Evolutionary conservation across 2,113 vertebrate species (phyloP), one percentile per base, ranked within the genome.

Genomic region (Anthoscopus minutus): DNA sequence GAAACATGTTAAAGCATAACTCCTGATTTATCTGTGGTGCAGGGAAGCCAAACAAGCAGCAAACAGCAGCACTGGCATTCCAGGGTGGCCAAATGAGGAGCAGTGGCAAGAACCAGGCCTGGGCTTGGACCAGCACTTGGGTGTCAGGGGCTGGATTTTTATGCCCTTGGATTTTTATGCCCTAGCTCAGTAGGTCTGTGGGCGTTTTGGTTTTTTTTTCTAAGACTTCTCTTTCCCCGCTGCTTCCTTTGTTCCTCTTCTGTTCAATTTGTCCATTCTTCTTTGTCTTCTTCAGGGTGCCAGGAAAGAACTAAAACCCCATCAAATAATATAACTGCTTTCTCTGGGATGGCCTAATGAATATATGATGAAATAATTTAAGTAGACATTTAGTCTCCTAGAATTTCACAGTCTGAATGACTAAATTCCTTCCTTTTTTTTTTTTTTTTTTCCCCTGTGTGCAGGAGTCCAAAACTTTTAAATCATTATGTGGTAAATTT

Each of bases 401-500:
- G 90, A 96, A 96, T 94, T 96, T 96, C 93, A 66, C 73, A 86
- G 87, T 78, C 81, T 82, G 74, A 91, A 91, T 94, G 61, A 90
- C 89, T 95, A 81, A 96, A 94, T 92, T 94, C 88, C 85, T 92
- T 97, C 81, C 8, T 1, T 35, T 35, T n/a, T 37, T 25, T 22
- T n/a, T 25, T 13, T 11, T 21, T 25, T 11, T 4, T 4, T 6
- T 13, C 4, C 11, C 14, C 6, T 5, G 3, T 62, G 62, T 88
- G 86, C 82, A 86, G 86, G 90, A 96, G 84, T 76, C 91, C 92
- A 95, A 90, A 92, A 89, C 56, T 95, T 96, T 89, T 89, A 95
- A 97, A 95, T 97, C 96, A 89, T 94, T 94, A 66, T 35, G 48
- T 78, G 78, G 93, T 91, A 94, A 94, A 94, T 93, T 95, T 96